A percentile compares a stretch with the other conserved stretches of the same genome.
Evolutionary conservation across 2,888 invertebrate species (phyloP).

Genomic region (Drosophila eohydei): DNA sequence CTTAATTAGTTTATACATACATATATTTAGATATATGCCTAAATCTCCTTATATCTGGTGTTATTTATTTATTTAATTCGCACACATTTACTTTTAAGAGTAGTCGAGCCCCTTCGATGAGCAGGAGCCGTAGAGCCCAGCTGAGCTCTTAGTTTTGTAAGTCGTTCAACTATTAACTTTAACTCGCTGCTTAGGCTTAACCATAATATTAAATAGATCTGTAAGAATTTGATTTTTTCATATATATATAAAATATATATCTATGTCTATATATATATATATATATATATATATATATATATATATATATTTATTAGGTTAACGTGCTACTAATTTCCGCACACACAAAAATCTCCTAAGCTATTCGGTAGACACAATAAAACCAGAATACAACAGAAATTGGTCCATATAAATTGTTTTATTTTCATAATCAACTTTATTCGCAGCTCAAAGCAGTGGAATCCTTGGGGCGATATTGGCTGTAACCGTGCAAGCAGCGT

Average conservation of each 20-base stretch:
- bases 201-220: slow-evolving; percentile 16
- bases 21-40: not conserved
- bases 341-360: slow-evolving; percentile 18
- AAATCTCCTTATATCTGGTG: slow-evolving; percentile 29
- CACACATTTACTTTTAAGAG: slow-evolving; percentile 17
- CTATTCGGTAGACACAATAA: slow-evolving; percentile 17
- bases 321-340: not conserved
- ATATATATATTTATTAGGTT: not conserved
- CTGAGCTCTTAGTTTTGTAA: slow-evolving; percentile 25
- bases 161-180: slow-evolving; percentile 60
- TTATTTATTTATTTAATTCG: slow-evolving; percentile 60
- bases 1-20: not conserved
- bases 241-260: not conserved
- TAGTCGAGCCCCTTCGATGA: not conserved
- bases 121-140: not conserved
- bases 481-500: too few species aligned
- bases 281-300: too few species aligned
- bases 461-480: too few species aligned
- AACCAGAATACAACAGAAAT: not conserved
- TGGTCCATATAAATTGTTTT: not conserved
- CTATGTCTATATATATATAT: not conserved
- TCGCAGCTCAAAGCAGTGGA: too few species aligned
- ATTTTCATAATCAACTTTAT: not conserved
- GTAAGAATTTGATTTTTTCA: not conserved
- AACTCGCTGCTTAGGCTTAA: slow-evolving; percentile 51